These are phyloP conservation scores for Lutraria lutraria DNA, from an alignment of 2,888 invertebrate genomes.

Conservation along the genomic window DNA sequence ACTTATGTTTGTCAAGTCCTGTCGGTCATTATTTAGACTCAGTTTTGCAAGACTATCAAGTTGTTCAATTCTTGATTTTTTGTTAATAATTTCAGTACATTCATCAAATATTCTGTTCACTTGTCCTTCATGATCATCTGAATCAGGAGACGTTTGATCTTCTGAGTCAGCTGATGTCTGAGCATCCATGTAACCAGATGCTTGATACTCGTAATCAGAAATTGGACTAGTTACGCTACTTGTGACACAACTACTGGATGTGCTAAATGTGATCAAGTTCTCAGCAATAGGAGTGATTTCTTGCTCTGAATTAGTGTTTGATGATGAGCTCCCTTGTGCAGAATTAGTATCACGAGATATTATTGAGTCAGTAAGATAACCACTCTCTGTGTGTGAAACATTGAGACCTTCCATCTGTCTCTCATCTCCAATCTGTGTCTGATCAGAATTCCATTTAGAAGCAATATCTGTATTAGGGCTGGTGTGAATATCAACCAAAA, in stretches of 20 bases:
- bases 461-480: background rate
- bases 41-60: slow-evolving; percentile 42
- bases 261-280: slow-evolving; percentile 42
- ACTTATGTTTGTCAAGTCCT: slow-evolving; percentile 25
- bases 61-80: slow-evolving; percentile 34
- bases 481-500: background rate
- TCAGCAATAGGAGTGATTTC: slow-evolving; percentile 61
- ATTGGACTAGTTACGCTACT: slow-evolving; percentile 39
- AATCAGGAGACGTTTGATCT: slow-evolving; percentile 21
- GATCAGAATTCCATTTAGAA: background rate
- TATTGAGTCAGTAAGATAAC: slow-evolving; percentile 68
- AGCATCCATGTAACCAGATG: slow-evolving; percentile 21
- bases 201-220: slow-evolving; percentile 30
- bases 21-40: slow-evolving; percentile 46
- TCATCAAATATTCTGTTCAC: slow-evolving; percentile 42
- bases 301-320: slow-evolving; percentile 48
- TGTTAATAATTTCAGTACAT: slow-evolving; percentile 42
- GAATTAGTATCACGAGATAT: slow-evolving; percentile 39
- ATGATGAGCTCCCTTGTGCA: background rate
- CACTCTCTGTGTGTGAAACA: slow-evolving; percentile 66
- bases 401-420: slow-evolving; percentile 12
- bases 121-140: slow-evolving; percentile 38
- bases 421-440: background rate
- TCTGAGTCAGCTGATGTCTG: slow-evolving; percentile 25
- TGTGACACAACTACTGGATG: slow-evolving; percentile 25